phyloP scores from a whole-genome alignment of 2,888 invertebrate genomes.

The Acronicta aceris region DNA sequence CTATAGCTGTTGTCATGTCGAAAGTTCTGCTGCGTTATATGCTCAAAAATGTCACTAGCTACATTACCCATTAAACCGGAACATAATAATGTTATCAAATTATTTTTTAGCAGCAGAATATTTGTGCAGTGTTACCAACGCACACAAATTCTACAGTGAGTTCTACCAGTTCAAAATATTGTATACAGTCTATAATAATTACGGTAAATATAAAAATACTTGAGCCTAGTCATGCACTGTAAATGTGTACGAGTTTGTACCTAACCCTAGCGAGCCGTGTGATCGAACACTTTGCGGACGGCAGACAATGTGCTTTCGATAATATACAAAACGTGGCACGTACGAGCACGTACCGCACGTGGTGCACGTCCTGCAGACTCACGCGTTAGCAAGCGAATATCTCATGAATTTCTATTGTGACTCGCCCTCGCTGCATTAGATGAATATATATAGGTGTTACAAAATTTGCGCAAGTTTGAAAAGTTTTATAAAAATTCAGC shows the following conservation, averaged over 20 bases:
- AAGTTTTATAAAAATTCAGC: background rate
- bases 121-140: too few relatives aligned
- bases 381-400: slow-evolving; percentile 9
- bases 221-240: background rate
- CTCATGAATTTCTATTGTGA: slow-evolving; percentile 36
- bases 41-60: too few relatives aligned
- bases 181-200: too few relatives aligned
- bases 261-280: background rate
- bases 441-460: slow-evolving; percentile 8
- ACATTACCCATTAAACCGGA: too few relatives aligned
- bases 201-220: too few relatives aligned
- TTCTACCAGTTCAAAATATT: too few relatives aligned
- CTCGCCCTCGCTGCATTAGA: slow-evolving; percentile 11
- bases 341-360: background rate
- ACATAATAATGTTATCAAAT: too few relatives aligned
- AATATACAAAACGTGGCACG: slow-evolving; percentile 1
- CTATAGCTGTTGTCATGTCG: too few relatives aligned
- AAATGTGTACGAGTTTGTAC: background rate
- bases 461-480: background rate
- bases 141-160: too few relatives aligned
- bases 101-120: too few relatives aligned
- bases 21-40: too few relatives aligned
- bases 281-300: background rate
- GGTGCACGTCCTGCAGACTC: background rate
- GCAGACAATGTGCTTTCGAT: background rate